These are phyloP conservation scores for Contarinia nasturtii DNA, from an alignment of 1,140 invertebrate species.

Conservation along the genomic window DNA sequence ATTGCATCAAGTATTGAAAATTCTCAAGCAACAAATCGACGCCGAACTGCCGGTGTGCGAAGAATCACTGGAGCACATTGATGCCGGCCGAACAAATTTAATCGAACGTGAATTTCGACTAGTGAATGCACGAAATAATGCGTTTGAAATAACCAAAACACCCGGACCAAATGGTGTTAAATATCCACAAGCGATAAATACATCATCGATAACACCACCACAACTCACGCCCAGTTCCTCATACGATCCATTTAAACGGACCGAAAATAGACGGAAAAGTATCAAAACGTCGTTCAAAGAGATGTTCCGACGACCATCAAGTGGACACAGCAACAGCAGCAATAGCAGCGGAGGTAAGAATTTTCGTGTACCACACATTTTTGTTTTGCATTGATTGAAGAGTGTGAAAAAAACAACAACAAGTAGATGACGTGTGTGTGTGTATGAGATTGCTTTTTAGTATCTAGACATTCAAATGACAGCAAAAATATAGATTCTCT, in stretches of 20 bases:
- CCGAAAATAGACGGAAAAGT: slow-evolving; percentile 47
- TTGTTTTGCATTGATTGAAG: no score
- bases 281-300: slow-evolving; percentile 47
- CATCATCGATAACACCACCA: slow-evolving; percentile 18
- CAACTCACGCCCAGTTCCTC: slow-evolving; percentile 19
- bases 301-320: slow-evolving; percentile 43
- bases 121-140: slow-evolving; percentile 40
- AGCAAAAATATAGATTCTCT: no score
- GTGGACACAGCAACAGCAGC: slow-evolving; percentile 4
- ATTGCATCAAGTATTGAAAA: slow-evolving; percentile 70
- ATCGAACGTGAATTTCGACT: slow-evolving; percentile 55
- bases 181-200: slow-evolving; percentile 12
- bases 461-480: no score
- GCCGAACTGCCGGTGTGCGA: slow-evolving; percentile 49
- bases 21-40: slow-evolving; percentile 74
- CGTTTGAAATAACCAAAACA: slow-evolving; percentile 27
- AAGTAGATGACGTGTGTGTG: no score
- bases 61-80: slow-evolving; percentile 45
- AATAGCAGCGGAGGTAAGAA: not conserved
- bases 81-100: slow-evolving; percentile 54
- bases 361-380: not conserved
- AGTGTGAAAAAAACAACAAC: no score
- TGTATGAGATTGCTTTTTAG: no score
- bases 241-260: slow-evolving; percentile 30
- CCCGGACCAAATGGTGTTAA: slow-evolving; percentile 10